Base-by-base conservation (phyloP, 2,888 invertebrate genomes). In the Perdita meconis region DNA sequence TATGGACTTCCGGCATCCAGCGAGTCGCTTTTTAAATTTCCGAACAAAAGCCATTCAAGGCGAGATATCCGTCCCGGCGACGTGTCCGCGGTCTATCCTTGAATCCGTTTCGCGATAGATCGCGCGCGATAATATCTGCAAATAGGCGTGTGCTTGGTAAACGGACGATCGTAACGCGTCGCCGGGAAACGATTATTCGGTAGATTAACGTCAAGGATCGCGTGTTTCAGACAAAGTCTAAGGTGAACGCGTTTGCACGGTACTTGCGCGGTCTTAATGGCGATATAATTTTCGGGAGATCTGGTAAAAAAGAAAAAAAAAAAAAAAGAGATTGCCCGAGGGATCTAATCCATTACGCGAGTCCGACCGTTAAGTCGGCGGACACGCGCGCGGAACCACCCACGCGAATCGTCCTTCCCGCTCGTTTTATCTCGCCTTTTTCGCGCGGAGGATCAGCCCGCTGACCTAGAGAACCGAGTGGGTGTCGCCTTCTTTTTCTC, bases 391-490 rank as follows among this genome's bases (percentile, higher is more conserved):
- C 47, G 38, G 30, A 68, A 50, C 53, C 82, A 73, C 84, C 83
- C 80, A 84, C 81, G 84, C 74, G 73, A 70, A 12, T 80, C 81
- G 77, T 81, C 77, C 83, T 81, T 77, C 69, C 57, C 64, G 53
- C 47, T 61, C 53, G 53, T 75, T 85, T 82, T 71, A 71, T 86
- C 81, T 78, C 70, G 75, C 79, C 79, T 78, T 81, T 82, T 80
- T 77, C 72, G 77, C 55, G 26, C 51, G 6, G 53, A 80, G 77
- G 76, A 80, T 85, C 85, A 75, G 56, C 78, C 81, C 68, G 80
- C 56, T 84, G 80, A 85, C 86, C 82, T 77, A 84, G 80, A 86
- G 82, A 79, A 51, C 36, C 36, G 53, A 40, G 80, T 81, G 74
- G 82, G 80, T 34, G 81, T 60, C 44, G 57, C 26, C 61, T 24